Percentiles rank a stretch among this genome's conserved stretches.
phyloP scores from a whole-genome alignment of 2,797 vertebrate genomes.

The Sarcoramphus papa region DNA sequence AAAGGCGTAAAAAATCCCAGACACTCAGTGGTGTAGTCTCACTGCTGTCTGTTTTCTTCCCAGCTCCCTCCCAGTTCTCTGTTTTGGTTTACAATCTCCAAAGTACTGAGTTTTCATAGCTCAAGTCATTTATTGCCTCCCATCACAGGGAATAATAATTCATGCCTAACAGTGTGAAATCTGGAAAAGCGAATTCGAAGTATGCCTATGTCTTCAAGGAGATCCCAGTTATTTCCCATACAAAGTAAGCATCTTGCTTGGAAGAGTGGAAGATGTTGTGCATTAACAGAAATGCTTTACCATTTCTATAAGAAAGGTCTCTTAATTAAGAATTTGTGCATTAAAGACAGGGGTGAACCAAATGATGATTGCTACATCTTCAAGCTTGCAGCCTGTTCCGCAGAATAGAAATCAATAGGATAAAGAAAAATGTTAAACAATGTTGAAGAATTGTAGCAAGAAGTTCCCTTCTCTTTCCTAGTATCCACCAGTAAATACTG shows the following conservation, averaged over 20 bases:
- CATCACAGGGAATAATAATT: not conserved
- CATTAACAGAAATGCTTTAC: not conserved
- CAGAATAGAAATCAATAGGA: not conserved
- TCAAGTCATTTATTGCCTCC: not conserved
- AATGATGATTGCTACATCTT: not conserved
- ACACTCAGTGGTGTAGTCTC: not conserved
- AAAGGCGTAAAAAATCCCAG: not conserved
- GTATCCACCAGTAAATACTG: not conserved
- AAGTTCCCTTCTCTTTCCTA: not conserved
- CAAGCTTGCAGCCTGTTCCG: not conserved
- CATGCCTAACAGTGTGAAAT: not conserved
- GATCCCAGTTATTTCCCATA: not conserved
- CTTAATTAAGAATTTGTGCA: not conserved
- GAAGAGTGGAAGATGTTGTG: not conserved
- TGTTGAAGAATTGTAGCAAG: not conserved
- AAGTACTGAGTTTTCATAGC: not conserved
- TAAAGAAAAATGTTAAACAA: not conserved
- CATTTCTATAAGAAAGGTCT: not conserved
- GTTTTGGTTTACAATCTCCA: not conserved
- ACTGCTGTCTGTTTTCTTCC: not conserved
- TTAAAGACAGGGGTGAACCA: not conserved
- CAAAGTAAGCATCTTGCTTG: not conserved
- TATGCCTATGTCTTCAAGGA: not conserved
- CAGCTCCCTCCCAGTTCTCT: not conserved
- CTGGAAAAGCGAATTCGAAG: not conserved